phyloP scores from a whole-genome alignment of 2,797 vertebrate genomes.

The Dallia pectoralis region DNA sequence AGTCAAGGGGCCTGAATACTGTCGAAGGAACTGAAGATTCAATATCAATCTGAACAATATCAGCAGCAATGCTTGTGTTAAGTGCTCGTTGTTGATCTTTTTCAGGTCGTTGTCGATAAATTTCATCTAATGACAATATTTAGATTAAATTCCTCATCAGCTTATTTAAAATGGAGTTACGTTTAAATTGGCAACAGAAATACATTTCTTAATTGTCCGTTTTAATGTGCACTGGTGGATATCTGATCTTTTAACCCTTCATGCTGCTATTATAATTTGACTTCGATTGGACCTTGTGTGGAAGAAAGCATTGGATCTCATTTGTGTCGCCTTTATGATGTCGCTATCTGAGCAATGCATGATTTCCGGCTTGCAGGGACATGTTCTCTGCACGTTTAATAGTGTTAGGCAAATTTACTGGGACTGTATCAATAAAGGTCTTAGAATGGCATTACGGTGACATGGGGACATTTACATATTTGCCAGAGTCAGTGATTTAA shows the following conservation, averaged over 20 bases:
- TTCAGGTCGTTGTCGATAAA: neutral
- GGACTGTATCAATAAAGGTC: constrained; percentile 36
- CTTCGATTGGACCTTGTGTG: neutral
- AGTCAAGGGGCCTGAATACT: too few relatives aligned
- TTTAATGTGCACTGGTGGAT: neutral
- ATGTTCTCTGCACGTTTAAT: constrained; percentile 32
- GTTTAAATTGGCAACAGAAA: too few relatives aligned
- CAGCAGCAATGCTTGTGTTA: too few relatives aligned
- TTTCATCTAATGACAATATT: neutral
- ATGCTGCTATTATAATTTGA: constrained; percentile 6
- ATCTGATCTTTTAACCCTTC: neutral
- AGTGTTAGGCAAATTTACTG: constrained; percentile 32
- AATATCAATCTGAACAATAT: too few relatives aligned
- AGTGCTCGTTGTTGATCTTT: too few relatives aligned
- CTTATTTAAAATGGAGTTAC: neutral
- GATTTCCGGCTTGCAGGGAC: neutral
- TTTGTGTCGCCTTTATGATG: constrained; percentile 2
- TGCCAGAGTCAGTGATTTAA: constrained; percentile 28
- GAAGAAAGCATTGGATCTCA: neutral
- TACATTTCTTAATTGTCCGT: neutral
- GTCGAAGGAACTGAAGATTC: too few relatives aligned
- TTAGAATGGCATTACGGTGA: constrained; percentile 31
- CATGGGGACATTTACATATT: constrained; percentile 32
- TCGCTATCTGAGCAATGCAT: neutral
- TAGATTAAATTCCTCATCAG: neutral